Conservation (phyloP, 2,888 invertebrate species). For the Bugulina stolonifera region DNA sequence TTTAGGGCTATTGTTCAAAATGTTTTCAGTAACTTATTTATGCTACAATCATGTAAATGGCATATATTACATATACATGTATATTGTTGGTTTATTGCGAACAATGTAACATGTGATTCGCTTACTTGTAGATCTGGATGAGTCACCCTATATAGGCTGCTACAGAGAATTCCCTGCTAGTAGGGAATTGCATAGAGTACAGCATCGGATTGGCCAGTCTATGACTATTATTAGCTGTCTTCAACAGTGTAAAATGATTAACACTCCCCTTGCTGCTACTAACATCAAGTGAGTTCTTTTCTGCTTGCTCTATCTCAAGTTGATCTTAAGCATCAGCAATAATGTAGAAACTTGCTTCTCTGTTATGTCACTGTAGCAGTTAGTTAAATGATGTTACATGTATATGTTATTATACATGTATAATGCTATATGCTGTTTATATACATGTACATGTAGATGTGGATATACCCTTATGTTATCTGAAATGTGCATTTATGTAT, state of each 20-base stretch:
- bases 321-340: not conserved
- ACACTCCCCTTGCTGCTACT: not conserved
- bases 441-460: no score
- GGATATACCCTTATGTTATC: no score
- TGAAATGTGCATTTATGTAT: no score
- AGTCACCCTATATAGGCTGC: slow-evolving; percentile 15
- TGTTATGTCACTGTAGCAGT: not conserved
- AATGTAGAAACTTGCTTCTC: not conserved
- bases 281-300: not conserved
- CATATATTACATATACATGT: no score
- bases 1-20: no score
- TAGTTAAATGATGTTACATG: not conserved
- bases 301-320: not conserved
- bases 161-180: not conserved
- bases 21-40: no score
- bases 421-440: no score
- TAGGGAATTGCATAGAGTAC: not conserved
- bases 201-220: not conserved
- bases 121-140: not conserved
- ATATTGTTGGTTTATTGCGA: no score
- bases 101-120: no score
- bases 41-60: no score
- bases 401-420: no score
- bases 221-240: slow-evolving; percentile 9
- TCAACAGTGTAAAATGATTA: not conserved